These are phyloP conservation scores for Eilema caniola DNA, from an alignment of 2,888 invertebrate species.

Conservation along the genomic window DNA sequence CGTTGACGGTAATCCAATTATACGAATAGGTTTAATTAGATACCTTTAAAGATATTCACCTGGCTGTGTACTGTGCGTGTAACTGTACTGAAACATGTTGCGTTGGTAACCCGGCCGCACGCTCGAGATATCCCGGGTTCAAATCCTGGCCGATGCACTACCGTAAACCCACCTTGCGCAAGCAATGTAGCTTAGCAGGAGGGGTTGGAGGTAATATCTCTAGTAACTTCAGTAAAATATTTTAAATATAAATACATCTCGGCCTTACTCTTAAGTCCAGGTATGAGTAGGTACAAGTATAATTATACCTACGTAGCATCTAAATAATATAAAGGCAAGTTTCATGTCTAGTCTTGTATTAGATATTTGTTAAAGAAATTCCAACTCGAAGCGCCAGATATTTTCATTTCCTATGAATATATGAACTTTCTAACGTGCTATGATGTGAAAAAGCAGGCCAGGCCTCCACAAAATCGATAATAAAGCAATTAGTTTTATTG, in stretches of 20 bases:
- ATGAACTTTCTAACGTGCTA: constrained; percentile 16
- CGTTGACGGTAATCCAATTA: background rate
- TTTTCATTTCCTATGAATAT: background rate
- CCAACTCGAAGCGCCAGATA: background rate
- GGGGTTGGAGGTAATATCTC: background rate
- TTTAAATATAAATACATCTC: background rate
- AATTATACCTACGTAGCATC: background rate
- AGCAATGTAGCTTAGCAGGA: background rate
- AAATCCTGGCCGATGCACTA: background rate
- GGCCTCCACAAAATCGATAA: background rate
- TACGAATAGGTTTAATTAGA: background rate
- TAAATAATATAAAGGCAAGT: background rate
- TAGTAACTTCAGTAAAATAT: too few species aligned
- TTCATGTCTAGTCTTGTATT: background rate
- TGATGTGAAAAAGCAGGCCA: background rate
- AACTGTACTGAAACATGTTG: background rate
- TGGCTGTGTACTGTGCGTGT: background rate
- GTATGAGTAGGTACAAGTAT: too few species aligned
- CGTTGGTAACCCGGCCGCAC: background rate
- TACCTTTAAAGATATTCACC: background rate
- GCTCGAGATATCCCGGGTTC: background rate
- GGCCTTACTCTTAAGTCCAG: background rate
- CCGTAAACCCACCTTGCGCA: background rate
- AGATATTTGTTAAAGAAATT: background rate
- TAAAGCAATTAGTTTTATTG: constrained; percentile 10